Conservation (phyloP, 2,797 vertebrate genomes). For the Nyctibius grandis region DNA sequence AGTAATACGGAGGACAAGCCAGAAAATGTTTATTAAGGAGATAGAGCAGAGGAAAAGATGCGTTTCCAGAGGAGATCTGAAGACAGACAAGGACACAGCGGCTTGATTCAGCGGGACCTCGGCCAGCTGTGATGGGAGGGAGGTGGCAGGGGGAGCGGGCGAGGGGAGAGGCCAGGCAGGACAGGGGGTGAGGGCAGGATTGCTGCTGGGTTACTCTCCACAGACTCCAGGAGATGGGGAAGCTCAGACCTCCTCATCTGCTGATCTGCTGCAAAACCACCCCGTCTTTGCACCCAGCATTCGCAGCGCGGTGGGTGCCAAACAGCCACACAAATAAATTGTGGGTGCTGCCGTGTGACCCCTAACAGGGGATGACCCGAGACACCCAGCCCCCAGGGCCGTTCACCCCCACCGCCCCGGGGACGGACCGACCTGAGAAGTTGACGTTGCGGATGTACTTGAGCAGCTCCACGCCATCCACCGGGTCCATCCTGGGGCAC, state of each 20-base stretch:
- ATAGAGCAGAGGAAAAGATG: not conserved
- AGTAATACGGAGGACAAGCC: constrained; percentile 56
- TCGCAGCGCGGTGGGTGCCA: rapidly evolving
- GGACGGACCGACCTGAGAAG: constrained; percentile 83
- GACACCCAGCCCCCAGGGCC: not conserved
- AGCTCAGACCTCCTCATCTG: not conserved
- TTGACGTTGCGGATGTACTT: constrained; percentile 93
- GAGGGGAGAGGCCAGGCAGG: not conserved
- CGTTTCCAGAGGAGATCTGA: constrained; percentile 8
- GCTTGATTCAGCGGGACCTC: not conserved
- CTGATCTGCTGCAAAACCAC: not conserved
- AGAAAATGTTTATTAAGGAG: constrained; percentile 62
- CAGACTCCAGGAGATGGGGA: not conserved
- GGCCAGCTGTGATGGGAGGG: not conserved
- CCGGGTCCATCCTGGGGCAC: constrained; percentile 87
- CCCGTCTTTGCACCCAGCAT: rapidly evolving
- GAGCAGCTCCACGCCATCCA: constrained; percentile 89
- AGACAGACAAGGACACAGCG: not conserved
- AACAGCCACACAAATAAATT: rapidly evolving
- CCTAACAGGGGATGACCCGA: rapidly evolving
- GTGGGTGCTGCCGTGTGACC: not conserved
- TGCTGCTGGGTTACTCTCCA: rapidly evolving
- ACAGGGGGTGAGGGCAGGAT: not conserved
- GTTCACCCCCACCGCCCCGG: not conserved
- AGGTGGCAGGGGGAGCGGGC: not conserved